Base-by-base conservation (phyloP, 2,888 invertebrate genomes). In the Caprella mutica region DNA sequence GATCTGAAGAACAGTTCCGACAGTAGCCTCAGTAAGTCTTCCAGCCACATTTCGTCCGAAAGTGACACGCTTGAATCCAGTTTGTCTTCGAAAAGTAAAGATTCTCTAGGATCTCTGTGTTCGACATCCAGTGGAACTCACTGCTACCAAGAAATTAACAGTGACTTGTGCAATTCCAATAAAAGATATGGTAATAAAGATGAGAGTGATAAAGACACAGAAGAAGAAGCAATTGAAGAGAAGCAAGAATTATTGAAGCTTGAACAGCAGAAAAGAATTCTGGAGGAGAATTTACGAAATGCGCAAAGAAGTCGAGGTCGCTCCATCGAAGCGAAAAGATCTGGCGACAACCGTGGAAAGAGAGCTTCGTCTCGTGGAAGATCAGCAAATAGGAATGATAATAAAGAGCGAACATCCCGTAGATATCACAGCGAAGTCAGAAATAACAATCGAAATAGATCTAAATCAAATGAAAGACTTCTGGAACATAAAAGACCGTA, bases 141-240 rank as follows among this genome's bases (percentile, higher is more conserved):
- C 27, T 58, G 59, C 35, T 62, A 62, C 35, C 62, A 62, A 43
- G 62, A 62, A 33, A 62, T 62, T 17, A 62, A 56, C 38, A 56
- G 53, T 24, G 62, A 62, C 27, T 39, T 62, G 19, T 44, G 58
- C 35, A 48, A 21, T 8, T 39, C 38, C 5, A 3, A 30, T 21
- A 27, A 48, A 30, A 17, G 48, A 6, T n/a, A n/a, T n/a, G n/a
- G n/a, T n/a, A 26, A 48, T 12, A 19, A 48, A 12, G 29, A 30
- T 5, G 17, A 17, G 4, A 29, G n/a, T 9, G 24, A 9, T 8
- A 12, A 43, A 40, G 40, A 8, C 8, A 9, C n/a, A 1, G 40
- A 40, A 17, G n/a, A n/a, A n/a, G n/a, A n/a, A n/a, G n/a, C n/a
- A n/a, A n/a, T n/a, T n/a, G n/a, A n/a, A n/a, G n/a, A n/a, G n/a